Base-by-base conservation (phyloP, 2,888 invertebrate species). In the Theodoxus fluviatilis region DNA sequence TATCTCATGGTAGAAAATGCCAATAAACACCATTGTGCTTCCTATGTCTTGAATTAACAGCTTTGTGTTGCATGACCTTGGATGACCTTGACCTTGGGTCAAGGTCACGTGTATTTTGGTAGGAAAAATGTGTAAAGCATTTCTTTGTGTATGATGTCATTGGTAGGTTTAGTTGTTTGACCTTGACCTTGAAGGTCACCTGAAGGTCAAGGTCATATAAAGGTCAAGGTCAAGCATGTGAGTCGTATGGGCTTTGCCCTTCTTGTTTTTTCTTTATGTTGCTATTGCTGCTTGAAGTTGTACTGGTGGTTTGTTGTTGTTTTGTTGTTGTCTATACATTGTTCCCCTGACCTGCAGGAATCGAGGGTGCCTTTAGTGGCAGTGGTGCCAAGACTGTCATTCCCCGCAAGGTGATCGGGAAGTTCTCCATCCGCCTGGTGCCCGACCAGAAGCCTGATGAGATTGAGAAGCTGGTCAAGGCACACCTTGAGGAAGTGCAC, bases 401-500 rank as follows among this genome's bases (percentile, higher is more conserved):
- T 38, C 88, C 88, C 2, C 74, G 83, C 28, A 84, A 95, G 88
- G 97, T 98, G 0, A 93, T 92, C 81, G 98, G 98, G 31, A 99
- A 99, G 88, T 99, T 99, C 89, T 98, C 98, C 0, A 93, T 99
- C 77, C 92, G 99, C 68, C 91, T 96, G 79, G 98, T 99, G n/a
- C 98, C 98, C 0, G 90, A 98, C 86, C 96, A 97, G 90, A 91
- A 91, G 68, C 96, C 96, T 0, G 91, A 91, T 3, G 91, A 93
- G 80, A 92, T 97, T n/a, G 92, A 93, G 78, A 90, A 93, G 79
- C 90, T 92, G 74, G 97, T 98, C 9, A 90, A 91, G 49, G 90
- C 91, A 67, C 92, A 94, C 86, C 82, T 98, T 67, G 91, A 94
- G 73, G 90, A 92, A 72, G 83, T 91, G 87, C 97, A 95, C 93